phyloP scores from a whole-genome alignment of 2,113 vertebrate species.

The Zingel zingel region DNA sequence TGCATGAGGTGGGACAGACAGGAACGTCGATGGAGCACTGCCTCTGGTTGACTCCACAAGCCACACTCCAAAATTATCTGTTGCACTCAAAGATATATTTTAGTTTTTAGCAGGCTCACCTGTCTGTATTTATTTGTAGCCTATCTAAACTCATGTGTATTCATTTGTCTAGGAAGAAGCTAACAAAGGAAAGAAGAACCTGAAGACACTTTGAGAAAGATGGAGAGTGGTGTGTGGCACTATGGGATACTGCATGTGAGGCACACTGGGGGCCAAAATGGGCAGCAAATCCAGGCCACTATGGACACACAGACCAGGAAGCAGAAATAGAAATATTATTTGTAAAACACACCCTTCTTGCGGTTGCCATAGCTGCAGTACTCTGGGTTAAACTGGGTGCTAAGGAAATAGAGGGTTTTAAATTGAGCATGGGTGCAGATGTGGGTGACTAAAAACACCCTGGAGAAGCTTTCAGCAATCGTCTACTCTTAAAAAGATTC shows the following conservation, averaged over 20 bases:
- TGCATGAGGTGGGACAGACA: slow-evolving; percentile 54
- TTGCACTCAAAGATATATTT: slow-evolving; percentile 26
- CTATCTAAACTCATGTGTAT: not conserved
- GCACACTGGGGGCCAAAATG: slow-evolving; percentile 11
- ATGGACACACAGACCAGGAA: slow-evolving; percentile 50
- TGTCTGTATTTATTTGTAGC: slow-evolving; percentile 2
- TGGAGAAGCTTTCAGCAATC: slow-evolving; percentile 47
- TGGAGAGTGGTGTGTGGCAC: slow-evolving; percentile 21
- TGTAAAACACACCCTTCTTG: slow-evolving; percentile 83
- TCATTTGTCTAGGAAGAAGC: not conserved
- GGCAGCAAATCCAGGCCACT: slow-evolving; percentile 47
- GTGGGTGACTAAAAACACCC: slow-evolving; percentile 71
- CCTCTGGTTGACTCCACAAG: slow-evolving; percentile 46
- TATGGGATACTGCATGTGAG: slow-evolving; percentile 17
- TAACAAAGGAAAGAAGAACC: not conserved
- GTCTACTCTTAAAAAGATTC: slow-evolving; percentile 52
- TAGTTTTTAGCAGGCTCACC: slow-evolving; percentile 11
- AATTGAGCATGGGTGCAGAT: slow-evolving; percentile 61
- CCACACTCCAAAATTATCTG: slow-evolving; percentile 55
- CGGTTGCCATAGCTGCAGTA: slow-evolving; percentile 59
- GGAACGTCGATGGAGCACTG: slow-evolving; percentile 43
- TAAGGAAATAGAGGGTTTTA: slow-evolving; percentile 74
- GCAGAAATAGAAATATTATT: slow-evolving; percentile 78
- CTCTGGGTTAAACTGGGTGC: slow-evolving; percentile 66
- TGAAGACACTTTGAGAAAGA: not conserved